phyloP scores from a whole-genome alignment of 2,797 vertebrate species.

The Acestrorhynchus altus region DNA sequence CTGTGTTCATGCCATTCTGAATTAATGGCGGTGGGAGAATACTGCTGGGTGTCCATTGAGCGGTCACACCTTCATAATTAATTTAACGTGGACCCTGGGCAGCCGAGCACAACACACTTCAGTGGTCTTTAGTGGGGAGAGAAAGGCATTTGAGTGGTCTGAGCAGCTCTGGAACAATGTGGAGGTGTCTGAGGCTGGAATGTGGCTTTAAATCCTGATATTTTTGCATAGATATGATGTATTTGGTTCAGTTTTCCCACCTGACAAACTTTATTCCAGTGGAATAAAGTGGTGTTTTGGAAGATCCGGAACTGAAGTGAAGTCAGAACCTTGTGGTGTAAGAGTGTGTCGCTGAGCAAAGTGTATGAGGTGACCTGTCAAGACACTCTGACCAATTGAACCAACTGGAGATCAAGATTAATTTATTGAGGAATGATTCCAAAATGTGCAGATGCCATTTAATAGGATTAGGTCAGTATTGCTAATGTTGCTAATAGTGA shows the following conservation, averaged over 20 bases:
- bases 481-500: not conserved
- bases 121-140: not conserved
- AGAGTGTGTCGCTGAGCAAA: not conserved
- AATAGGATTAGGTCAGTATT: not conserved
- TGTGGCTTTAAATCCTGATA: not conserved
- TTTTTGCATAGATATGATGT: not conserved
- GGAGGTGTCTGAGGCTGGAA: constrained; percentile 46
- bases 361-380: constrained; percentile 3
- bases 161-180: constrained; percentile 43
- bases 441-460: too few species aligned
- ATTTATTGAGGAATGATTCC: not conserved
- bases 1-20: constrained; percentile 63
- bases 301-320: not conserved
- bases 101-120: constrained; percentile 58
- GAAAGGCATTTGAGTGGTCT: not conserved
- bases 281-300: not conserved
- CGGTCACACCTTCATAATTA: constrained; percentile 80
- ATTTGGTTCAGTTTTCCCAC: not conserved
- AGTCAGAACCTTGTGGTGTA: not conserved
- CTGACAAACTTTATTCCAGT: not conserved
- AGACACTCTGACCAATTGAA: constrained; percentile 5
- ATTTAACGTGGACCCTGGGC: constrained; percentile 71
- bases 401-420: constrained; percentile 16
- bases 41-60: constrained; percentile 73
- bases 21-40: constrained; percentile 65